Evolutionary conservation across 2,888 invertebrate species (phyloP).

Genomic region (Erebia aethiops): DNA sequence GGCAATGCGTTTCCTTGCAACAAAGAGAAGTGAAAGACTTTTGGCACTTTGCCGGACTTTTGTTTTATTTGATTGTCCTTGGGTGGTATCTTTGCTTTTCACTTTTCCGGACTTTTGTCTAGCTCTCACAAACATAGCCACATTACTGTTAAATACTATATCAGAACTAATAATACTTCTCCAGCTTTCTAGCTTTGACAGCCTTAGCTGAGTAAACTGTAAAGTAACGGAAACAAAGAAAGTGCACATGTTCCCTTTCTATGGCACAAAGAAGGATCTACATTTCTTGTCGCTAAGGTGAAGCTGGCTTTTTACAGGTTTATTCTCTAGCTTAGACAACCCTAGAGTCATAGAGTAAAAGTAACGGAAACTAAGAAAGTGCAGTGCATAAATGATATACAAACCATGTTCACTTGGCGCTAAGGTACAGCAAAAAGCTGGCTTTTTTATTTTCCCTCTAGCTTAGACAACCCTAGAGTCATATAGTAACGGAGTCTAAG

Average conservation of each 20-base stretch:
- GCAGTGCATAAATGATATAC: no score
- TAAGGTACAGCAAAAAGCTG: no score
- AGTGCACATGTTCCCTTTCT: not conserved
- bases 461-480: not conserved
- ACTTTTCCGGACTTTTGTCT: not conserved
- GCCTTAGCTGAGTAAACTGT: not conserved
- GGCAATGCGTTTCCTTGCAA: slow-evolving; percentile 15
- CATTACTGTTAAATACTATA: not conserved
- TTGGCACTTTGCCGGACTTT: slow-evolving; percentile 18
- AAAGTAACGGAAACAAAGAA: slow-evolving; percentile 5
- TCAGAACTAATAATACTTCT: no score
- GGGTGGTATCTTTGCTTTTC: not conserved
- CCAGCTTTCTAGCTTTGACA: no score
- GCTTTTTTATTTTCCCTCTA: not conserved
- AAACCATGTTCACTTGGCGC: no score
- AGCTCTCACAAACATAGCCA: not conserved
- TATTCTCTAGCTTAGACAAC: not conserved
- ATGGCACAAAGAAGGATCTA: no score
- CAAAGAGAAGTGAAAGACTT: slow-evolving; percentile 14
- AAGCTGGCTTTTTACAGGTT: no score
- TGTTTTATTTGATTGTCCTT: slow-evolving; percentile 20
- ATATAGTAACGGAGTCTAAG: not conserved
- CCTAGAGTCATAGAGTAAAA: not conserved
- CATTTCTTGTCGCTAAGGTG: no score
- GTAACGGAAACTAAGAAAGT: no score